Evolutionary conservation across 2,113 vertebrate species (phyloP), one percentile per base, ranked within the genome.

Genomic region (Argyrosomus japonicus): DNA sequence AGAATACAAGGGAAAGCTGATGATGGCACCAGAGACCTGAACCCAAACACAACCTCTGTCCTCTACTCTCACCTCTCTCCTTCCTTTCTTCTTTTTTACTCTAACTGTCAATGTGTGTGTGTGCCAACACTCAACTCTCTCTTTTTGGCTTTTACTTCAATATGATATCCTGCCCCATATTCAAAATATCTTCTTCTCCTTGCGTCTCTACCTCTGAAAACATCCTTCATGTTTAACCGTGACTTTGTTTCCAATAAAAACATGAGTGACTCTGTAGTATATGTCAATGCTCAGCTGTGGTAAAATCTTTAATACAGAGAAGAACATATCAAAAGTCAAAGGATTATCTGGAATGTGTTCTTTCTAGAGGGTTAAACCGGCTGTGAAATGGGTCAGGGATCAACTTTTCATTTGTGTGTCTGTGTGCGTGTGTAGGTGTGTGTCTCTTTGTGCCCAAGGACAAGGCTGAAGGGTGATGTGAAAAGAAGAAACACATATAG

Each of bases 1-100:
- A 64, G 75, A 65, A 68, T 68, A 45, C 64, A 77, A 57, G 54
- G 76, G 43, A 64, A 57, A 53, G 79, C 83, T 87, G 89, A 87
- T 89, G 83, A 83, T 63, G 74, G 47, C 79, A 87, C 77, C 0
- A 1, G 82, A 79, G 89, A 69, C 85, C 21, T 88, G 83, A 82
- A 84, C 83, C 87, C 73, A 80, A 85, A 79, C 71, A 71, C 11
- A 56, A 73, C 79, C 75, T 72, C 45, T 51, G 70, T 65, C 50
- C 78, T 61, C 50, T 47, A 36, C 60, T 68, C 56, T 51, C 19
- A 25, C 18, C 47, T 68, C 15, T 43, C 51, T 50, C 56, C 36
- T 48, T 48, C 51, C 64, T n/a, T 23, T 17, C 21, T 60, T 29
- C 9, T n/a, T 40, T 70, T 36, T 45, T 4, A 54, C 53, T n/a